These are phyloP conservation scores for Cyanoderma ruficeps DNA, from an alignment of 2,113 vertebrate genomes.

Conservation along the genomic window DNA sequence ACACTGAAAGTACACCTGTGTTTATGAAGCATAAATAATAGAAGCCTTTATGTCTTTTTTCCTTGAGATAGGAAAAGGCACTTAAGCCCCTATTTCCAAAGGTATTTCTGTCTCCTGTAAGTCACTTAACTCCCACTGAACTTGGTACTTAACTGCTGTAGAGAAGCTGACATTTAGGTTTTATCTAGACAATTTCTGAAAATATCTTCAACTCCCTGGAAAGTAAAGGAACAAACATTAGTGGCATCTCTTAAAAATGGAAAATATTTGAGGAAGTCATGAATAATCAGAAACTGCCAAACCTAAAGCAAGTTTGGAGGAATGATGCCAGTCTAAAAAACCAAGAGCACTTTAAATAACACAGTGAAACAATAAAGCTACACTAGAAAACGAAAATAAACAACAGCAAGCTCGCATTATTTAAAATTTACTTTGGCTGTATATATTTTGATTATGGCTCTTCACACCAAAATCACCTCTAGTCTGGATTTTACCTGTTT, in stretches of 20 bases:
- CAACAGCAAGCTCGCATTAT: background rate
- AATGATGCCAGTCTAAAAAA: background rate
- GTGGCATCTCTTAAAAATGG: background rate
- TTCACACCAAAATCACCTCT: background rate
- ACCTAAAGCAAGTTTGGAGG: background rate
- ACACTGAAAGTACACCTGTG: background rate
- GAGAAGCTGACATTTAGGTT: slow-evolving; percentile 47
- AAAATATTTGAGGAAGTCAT: background rate
- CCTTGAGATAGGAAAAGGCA: background rate
- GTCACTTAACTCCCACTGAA: slow-evolving; percentile 47
- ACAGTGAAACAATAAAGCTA: rapidly evolving
- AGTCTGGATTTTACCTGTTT: background rate
- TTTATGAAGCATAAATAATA: background rate
- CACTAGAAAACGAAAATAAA: background rate
- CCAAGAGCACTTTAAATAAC: background rate
- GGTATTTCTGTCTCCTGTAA: background rate
- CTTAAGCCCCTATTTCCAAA: background rate
- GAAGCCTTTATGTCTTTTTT: background rate
- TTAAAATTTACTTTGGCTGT: background rate
- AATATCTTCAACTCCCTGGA: slow-evolving; percentile 15
- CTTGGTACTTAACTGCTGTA: background rate
- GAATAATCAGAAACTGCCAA: background rate
- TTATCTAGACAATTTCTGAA: slow-evolving; percentile 38
- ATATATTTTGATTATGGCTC: background rate
- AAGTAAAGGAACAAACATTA: background rate